Evolutionary conservation across 2,888 invertebrate species (phyloP), one percentile per base, ranked within the genome.

Genomic region (Pheosia gnoma): DNA sequence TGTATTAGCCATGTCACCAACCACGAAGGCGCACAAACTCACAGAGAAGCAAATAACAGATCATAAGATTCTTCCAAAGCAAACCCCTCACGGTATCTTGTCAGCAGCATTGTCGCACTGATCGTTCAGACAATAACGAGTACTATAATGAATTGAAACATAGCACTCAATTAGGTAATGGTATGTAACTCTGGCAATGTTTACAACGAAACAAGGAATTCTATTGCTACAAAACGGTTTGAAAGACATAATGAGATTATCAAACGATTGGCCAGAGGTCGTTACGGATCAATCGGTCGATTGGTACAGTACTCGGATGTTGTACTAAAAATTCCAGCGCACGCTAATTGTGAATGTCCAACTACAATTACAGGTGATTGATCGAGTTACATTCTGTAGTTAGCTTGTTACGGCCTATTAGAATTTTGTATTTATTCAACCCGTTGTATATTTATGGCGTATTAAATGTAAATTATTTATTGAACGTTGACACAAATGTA

Each of bases 361-460:
- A 13, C n/a, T 36, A 55, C 70, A 71, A 75, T 72, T 70, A 58
- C 59, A 52, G 59, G 60, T 65, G 67, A 75, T 74, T 68, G 66
- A 75, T 75, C 68, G 70, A 72, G 65, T 61, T 65, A 70, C 71
- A 74, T 73, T 71, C 61, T 56, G 59, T 59, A 47, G 75, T 74
- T 74, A 71, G 59, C 60, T 70, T 62, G 58, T 63, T 59, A 60
- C 53, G 65, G 57, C 62, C 70, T 70, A 63, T 67, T 67, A 67
- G 53, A 73, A 74, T 72, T 63, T 63, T 63, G 57, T 72, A 67
- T 74, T 25, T 25, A 25, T 25, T 25, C 25, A 25, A 25, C 25
- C 25, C 25, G 25, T 25, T 25, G 25, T 25, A 25, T 25, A 25
- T 25, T 25, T 25, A 25, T 25, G 25, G 25, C 25, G 25, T 25